Conservation (phyloP, 2,888 invertebrate genomes). For the Incurvaria masculella region DNA sequence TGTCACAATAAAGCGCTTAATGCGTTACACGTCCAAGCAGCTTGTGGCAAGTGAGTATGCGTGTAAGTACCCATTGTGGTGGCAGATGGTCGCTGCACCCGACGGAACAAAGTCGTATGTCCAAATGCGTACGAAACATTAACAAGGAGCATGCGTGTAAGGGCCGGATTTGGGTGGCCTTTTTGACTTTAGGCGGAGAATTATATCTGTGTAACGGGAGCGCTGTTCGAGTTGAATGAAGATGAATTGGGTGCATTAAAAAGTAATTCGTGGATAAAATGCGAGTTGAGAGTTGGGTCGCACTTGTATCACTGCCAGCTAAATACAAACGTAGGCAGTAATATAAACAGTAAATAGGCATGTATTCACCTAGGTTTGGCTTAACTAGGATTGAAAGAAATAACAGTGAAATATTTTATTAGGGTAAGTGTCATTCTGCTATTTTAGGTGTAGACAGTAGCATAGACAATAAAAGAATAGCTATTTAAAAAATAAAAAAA, state of each 20-base stretch:
- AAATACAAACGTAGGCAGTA: too few species aligned
- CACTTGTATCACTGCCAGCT: too few species aligned
- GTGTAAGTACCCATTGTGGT: slow-evolving; percentile 51
- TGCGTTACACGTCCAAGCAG: neutral
- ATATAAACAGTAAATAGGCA: too few species aligned
- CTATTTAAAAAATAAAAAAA: too few species aligned
- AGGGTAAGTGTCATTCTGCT: too few species aligned
- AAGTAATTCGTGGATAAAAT: slow-evolving; percentile 24
- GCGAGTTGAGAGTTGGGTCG: slow-evolving; percentile 5
- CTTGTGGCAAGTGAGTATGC: slow-evolving; percentile 29
- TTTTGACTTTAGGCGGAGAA: neutral
- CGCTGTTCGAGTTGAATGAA: slow-evolving; percentile 21
- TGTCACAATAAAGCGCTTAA: too few species aligned
- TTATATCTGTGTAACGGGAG: slow-evolving; percentile 18
- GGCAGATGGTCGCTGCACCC: slow-evolving; percentile 38
- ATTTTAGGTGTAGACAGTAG: too few species aligned
- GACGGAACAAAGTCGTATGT: neutral
- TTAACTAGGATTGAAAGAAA: too few species aligned
- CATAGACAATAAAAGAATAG: too few species aligned
- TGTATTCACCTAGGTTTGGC: too few species aligned
- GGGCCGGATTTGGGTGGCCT: neutral
- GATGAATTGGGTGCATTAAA: slow-evolving; percentile 25
- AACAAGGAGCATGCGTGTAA: neutral
- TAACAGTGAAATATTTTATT: too few species aligned
- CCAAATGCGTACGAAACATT: neutral